Evolutionary conservation across 2,113 vertebrate genomes (phyloP).

Genomic region (Sprattus sprattus): DNA sequence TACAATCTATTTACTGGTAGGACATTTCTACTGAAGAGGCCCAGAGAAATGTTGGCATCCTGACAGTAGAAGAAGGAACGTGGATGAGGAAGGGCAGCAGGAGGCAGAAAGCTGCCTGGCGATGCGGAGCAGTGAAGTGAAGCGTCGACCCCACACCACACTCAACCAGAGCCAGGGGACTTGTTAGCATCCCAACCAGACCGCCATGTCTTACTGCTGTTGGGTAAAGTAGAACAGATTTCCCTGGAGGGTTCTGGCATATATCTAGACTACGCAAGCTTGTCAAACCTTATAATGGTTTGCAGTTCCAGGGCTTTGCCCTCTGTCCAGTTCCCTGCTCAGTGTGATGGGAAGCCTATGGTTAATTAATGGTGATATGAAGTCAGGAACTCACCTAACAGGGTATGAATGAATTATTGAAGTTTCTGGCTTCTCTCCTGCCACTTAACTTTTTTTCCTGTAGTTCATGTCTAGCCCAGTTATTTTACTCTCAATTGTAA

Average conservation of each 20-base stretch:
- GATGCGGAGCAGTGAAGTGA: not conserved
- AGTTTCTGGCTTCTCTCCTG: not conserved
- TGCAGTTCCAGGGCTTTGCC: not conserved
- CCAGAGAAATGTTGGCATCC: not conserved
- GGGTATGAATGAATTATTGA: not conserved
- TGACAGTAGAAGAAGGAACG: not conserved
- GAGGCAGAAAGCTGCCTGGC: not conserved
- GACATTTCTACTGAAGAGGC: not conserved
- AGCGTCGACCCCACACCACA: slow-evolving; percentile 43
- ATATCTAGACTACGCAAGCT: slow-evolving; percentile 49
- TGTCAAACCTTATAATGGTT: slow-evolving; percentile 53
- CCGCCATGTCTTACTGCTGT: slow-evolving; percentile 47
- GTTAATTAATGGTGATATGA: not conserved
- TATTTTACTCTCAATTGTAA: not conserved
- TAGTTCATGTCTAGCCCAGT: not conserved
- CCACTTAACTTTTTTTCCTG: not conserved
- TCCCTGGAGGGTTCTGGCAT: slow-evolving; percentile 50
- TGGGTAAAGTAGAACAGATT: slow-evolving; percentile 46
- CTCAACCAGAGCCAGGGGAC: slow-evolving; percentile 48
- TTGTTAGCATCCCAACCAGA: slow-evolving; percentile 53
- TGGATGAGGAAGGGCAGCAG: not conserved
- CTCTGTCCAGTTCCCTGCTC: not conserved
- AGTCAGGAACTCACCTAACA: not conserved
- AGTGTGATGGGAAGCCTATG: not conserved
- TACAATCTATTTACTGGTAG: not conserved